Evolutionary conservation across 2,888 invertebrate species (phyloP), one percentile per base, ranked within the genome.

Genomic region (Cosmia pyralina): DNA sequence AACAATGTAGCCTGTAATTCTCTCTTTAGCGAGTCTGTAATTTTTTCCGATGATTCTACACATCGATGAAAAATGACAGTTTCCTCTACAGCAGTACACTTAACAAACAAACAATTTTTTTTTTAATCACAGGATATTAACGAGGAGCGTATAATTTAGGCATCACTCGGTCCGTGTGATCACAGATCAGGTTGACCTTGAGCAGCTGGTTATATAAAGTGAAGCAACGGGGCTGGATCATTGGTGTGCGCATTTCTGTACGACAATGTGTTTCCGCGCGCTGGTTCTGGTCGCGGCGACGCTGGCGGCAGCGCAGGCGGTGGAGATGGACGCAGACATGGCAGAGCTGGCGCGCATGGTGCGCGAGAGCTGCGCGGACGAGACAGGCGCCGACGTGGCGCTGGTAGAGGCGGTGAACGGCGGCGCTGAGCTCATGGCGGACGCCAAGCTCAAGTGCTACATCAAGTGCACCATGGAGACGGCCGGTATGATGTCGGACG

Each of bases 391-490:
- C 1, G 94, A 94, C 82, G 8, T 89, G 22, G 73, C 87, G 58
- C 87, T 94, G 19, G 84, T 96, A 50, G 92, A 92, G 53, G 82
- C 88, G 44, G 90, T 95, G 2, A 93, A 96, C 86, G 91, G 72
- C 8, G 96, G 96, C n/a, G 90, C 91, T 0, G 90, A 90, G 19
- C 85, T 96, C 22, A 85, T 89, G 88, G 87, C 91, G 0, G 95
- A 95, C 83, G 82, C 83, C 0, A 90, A 89, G 75, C 89, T 96
- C 67, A 94, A 95, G 84, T 96, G 96, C 88, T 96, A 96, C 90
- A 90, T 94, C 79, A 94, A 95, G 85, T 96, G 96, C 85, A 88
- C 92, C 34, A 94, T 96, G 96, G 96, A 95, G 89, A 95, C 93
- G 44, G 93, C 94, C 1, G 96, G 96, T 60, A 95, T 96, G 94